Base-by-base conservation (phyloP, 2,797 vertebrate species). In the Todus mexicanus region DNA sequence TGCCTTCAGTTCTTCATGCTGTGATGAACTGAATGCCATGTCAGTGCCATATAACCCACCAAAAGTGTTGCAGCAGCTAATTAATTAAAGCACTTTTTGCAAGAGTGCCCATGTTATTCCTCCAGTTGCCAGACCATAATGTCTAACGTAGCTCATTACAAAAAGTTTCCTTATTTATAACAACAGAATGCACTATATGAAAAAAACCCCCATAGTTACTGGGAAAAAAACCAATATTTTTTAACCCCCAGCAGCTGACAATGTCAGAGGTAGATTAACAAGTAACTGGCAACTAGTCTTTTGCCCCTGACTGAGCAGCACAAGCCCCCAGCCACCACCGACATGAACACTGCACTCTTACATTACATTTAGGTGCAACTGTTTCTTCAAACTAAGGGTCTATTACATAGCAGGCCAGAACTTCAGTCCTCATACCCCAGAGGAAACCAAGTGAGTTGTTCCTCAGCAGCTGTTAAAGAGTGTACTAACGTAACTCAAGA, bases 311-410 rank as follows among this genome's bases (percentile, higher is more conserved):
- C 11, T 1, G 2, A 9, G 40, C 48, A 88, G 61, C 48, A 64
- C 33, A 53, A 42, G 33, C 23, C 26, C 18, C 11, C 60, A 66
- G 47, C 42, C 1, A 0, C 19, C 73, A 13, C 70, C 3, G 1
- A 4, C 0, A 1, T 1, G 11, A 83, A 66, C 60, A 11, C 2
- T 43, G 12, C 1, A 1, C 38, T 74, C 54, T 29, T 10, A 40
- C 6, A 22, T 26, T n/a, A 50, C 42, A 76, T 27, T 51, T 20
- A 50, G 42, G 63, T 6, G 10, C 23, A 79, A 51, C 2, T 5
- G 8, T 23, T 66, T 31, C 42, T 88, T 85, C 63, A 47, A 82
- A 69, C 27, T 19, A 65, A 53, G 56, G 4, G 15, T 29, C 89
- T 54, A 71, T 43, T 70, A 80, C 64, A 29, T 2, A 86, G 10